Evolutionary conservation across 1,140 invertebrate genomes (phyloP).

Genomic region (Bicyclus anynana): DNA sequence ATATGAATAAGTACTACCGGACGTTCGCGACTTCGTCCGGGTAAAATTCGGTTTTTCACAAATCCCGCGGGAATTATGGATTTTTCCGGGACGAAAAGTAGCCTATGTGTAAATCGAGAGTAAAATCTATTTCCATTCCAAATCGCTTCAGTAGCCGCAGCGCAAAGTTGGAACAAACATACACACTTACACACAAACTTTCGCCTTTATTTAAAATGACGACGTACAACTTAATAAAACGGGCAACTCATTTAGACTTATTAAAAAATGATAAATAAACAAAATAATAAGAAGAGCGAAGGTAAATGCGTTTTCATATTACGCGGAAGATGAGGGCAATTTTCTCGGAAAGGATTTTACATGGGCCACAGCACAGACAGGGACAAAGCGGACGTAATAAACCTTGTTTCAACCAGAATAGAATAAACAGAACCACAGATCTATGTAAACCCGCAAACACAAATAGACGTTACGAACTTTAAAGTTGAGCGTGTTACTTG

Average conservation of each 20-base stretch:
- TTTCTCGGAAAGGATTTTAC: conserved; percentile 51
- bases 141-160: too few species aligned
- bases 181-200: too few species aligned
- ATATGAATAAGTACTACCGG: too few species aligned
- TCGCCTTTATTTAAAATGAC: neutral
- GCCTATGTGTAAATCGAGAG: too few species aligned
- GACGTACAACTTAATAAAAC: neutral
- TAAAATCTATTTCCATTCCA: too few species aligned
- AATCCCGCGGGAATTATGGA: too few species aligned
- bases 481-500: neutral
- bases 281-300: conserved; percentile 27
- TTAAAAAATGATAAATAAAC: neutral
- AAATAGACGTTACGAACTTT: neutral
- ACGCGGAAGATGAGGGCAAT: conserved; percentile 34
- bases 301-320: conserved; percentile 35
- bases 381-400: conserved; percentile 49
- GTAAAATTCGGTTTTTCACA: too few species aligned
- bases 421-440: conserved; percentile 34
- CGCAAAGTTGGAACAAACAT: too few species aligned
- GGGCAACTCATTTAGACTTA: neutral
- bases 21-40: too few species aligned
- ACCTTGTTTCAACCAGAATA: conserved; percentile 45
- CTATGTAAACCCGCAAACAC: neutral
- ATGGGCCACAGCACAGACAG: conserved; percentile 35
- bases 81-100: too few species aligned